Evolutionary conservation across 2,888 invertebrate genomes (phyloP).

Genomic region (Anorthoa munda): DNA sequence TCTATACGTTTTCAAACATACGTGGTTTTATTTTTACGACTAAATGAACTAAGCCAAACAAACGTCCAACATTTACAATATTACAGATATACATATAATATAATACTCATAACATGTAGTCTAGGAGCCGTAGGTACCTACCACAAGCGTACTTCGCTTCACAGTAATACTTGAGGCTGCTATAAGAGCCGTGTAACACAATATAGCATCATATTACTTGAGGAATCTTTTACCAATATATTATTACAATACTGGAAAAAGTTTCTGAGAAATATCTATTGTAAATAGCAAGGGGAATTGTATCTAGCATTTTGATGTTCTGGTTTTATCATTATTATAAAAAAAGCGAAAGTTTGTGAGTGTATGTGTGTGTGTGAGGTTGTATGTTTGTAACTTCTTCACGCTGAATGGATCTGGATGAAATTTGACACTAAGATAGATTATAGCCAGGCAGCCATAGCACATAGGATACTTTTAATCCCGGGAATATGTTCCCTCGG

Average conservation of each 20-base stretch:
- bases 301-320: background rate
- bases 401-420: too few species aligned
- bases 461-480: too few species aligned
- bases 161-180: background rate
- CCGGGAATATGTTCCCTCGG: too few species aligned
- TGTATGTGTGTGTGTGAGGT: too few species aligned
- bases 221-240: background rate
- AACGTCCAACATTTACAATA: background rate
- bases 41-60: too few species aligned
- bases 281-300: background rate
- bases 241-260: background rate
- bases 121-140: background rate
- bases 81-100: background rate
- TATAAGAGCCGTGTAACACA: background rate
- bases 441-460: too few species aligned
- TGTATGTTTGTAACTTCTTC: too few species aligned
- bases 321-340: too few species aligned
- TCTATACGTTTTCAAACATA: too few species aligned
- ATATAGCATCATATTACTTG: background rate
- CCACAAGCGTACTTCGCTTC: background rate
- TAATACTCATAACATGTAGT: background rate
- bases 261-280: conserved; percentile 10
- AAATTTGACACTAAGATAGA: too few species aligned
- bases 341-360: too few species aligned
- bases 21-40: background rate